Base-by-base conservation (phyloP, 2,113 vertebrate genomes). In the Salminus brasiliensis region DNA sequence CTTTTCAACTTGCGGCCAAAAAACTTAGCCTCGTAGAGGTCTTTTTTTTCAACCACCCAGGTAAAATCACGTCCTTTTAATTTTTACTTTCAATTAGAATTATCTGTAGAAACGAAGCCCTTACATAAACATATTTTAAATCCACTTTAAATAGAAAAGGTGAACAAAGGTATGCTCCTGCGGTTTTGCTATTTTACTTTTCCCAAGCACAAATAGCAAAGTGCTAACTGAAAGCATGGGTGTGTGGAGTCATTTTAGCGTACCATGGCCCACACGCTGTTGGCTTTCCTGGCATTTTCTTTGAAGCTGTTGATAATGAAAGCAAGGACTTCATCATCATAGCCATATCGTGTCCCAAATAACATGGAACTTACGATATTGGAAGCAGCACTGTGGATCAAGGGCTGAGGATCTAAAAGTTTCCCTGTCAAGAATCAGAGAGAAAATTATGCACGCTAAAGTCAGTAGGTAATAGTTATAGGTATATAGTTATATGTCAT, bases 341-440 rank as follows among this genome's bases (percentile, higher is more conserved):
- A 90, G 32, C 82, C 69, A 3, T 90, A 92, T 5, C 86, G 88
- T 36, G 80, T n/a, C 29, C 89, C 88, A 13, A 92, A 89, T 34
- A 88, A 23, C 0, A 91, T 59, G 55, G 87, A 88, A 74, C 86
- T 87, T 75, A 91, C 91, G 41, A 90, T 82, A 30, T 90, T 90
- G 86, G 89, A 83, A 18, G 53, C 79, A 1, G 84, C 39, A 11
- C 39, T 43, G 16, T 87, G 87, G 62, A 90, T 87, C 21, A 81
- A 1, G 10, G 4, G 29, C 15, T 74, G 45, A 25, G 76, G 76
- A 21, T 69, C 43, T n/a, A 79, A n/a, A 12, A 39, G 52, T 25
- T 45, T 18, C 3, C 65, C 81, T 78, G 59, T 25, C 21, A 29
- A 27, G 2, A 29, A 27, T 6, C 25, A 59, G 23, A 11, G 3